A percentile compares a stretch with the other conserved stretches of the same genome.
Evolutionary conservation across 2,888 invertebrate genomes (phyloP).

Genomic region (Lepidochrysops patricia): DNA sequence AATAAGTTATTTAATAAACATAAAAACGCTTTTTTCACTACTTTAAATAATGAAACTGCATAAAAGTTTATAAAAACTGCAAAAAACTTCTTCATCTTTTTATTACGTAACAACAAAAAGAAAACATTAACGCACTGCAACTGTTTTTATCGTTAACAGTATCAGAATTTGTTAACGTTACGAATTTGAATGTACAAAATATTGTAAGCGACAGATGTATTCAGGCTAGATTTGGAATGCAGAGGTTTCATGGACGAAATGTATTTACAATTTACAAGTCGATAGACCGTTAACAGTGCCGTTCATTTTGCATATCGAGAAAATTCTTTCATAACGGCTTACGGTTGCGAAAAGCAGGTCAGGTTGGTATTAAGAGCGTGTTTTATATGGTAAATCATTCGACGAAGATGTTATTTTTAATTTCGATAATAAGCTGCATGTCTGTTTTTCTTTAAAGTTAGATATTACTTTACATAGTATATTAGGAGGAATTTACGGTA

Average conservation of each 20-base stretch:
- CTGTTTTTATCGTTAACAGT: not conserved
- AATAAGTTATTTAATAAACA: too few relatives aligned
- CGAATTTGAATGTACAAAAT: constrained; percentile 5
- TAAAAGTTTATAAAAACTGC: too few relatives aligned
- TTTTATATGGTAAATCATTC: too few relatives aligned
- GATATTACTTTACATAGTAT: too few relatives aligned
- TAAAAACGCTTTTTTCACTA: too few relatives aligned
- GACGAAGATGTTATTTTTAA: too few relatives aligned
- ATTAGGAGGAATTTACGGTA: too few relatives aligned
- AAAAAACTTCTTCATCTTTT: too few relatives aligned
- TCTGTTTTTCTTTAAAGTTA: too few relatives aligned
- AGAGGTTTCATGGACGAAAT: constrained; percentile 41
- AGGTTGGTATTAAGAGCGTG: not conserved
- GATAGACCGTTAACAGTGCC: constrained; percentile 41
- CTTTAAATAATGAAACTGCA: too few relatives aligned
- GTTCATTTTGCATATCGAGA: constrained; percentile 18
- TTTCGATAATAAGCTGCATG: too few relatives aligned
- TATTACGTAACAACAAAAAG: not conserved
- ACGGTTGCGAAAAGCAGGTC: not conserved
- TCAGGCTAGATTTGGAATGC: constrained; percentile 24
- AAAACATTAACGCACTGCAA: not conserved
- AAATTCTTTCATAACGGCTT: constrained; percentile 18
- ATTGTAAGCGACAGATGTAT: constrained; percentile 24
- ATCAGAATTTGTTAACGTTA: not conserved
- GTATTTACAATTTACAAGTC: constrained; percentile 55